These are phyloP conservation scores for Boloria selene DNA, from an alignment of 2,888 invertebrate genomes.

Conservation along the genomic window DNA sequence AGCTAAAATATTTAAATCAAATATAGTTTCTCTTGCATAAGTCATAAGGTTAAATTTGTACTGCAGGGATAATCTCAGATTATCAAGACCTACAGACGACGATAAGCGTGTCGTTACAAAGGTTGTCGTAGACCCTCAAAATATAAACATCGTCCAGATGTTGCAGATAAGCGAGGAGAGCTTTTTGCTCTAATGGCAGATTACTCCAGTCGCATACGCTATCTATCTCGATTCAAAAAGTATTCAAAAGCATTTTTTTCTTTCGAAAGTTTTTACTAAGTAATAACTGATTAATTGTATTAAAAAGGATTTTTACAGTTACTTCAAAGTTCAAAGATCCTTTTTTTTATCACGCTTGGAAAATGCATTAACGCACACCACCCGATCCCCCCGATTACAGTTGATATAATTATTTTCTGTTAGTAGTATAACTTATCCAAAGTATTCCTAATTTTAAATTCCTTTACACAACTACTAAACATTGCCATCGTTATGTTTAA, in stretches of 20 bases:
- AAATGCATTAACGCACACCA: too few species aligned
- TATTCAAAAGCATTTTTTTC: slow-evolving; percentile 36
- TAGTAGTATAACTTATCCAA: too few species aligned
- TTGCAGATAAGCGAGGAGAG: slow-evolving; percentile 75
- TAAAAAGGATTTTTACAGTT: too few species aligned
- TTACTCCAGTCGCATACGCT: slow-evolving; percentile 62
- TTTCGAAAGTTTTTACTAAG: slow-evolving; percentile 19
- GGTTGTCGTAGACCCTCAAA: slow-evolving; percentile 78
- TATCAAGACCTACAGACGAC: slow-evolving; percentile 73
- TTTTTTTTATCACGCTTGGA: too few species aligned
- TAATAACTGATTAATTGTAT: background rate
- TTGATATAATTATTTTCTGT: too few species aligned
- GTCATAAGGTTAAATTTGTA: slow-evolving; percentile 40
- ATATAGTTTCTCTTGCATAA: slow-evolving; percentile 19
- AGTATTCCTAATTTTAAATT: too few species aligned
- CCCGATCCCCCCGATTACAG: too few species aligned
- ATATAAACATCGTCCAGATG: slow-evolving; percentile 81
- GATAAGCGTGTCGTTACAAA: slow-evolving; percentile 78
- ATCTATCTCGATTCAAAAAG: slow-evolving; percentile 35
- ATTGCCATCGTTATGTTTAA: too few species aligned
- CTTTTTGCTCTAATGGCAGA: slow-evolving; percentile 78
- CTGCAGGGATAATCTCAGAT: slow-evolving; percentile 46
- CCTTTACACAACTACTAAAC: too few species aligned
- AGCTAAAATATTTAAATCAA: slow-evolving; percentile 36
- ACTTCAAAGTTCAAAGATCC: too few species aligned